phyloP scores from a whole-genome alignment of 2,888 invertebrate species.

The Platycheirus rosarum region DNA sequence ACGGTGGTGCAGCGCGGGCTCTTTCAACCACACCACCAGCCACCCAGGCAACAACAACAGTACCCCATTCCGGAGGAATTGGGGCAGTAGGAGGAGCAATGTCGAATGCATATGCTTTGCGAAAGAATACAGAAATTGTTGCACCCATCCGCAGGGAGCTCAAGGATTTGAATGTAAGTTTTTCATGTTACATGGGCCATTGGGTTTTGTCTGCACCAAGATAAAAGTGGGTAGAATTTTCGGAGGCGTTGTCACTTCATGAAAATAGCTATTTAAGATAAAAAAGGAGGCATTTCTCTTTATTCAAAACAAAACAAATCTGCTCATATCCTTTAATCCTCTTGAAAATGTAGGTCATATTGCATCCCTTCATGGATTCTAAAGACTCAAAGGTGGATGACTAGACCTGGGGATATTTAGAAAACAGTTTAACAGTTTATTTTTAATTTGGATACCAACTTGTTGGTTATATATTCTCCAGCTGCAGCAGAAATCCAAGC shows the following conservation, averaged over 20 bases:
- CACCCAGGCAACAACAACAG: constrained; percentile 46
- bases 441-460: too few relatives aligned
- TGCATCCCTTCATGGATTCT: too few relatives aligned
- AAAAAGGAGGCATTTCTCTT: too few relatives aligned
- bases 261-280: too few relatives aligned
- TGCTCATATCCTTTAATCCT: too few relatives aligned
- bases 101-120: constrained; percentile 71
- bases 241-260: constrained; percentile 46
- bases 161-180: constrained; percentile 83
- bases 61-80: constrained; percentile 68
- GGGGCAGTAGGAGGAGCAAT: constrained; percentile 67
- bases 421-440: too few relatives aligned
- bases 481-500: too few relatives aligned
- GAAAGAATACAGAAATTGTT: constrained; percentile 83
- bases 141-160: constrained; percentile 85
- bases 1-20: constrained; percentile 31
- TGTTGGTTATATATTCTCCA: too few relatives aligned
- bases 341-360: too few relatives aligned
- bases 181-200: neutral
- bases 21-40: constrained; percentile 41
- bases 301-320: too few relatives aligned
- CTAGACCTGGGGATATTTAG: too few relatives aligned
- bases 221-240: neutral
- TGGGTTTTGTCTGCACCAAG: neutral
- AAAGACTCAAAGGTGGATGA: too few relatives aligned